A percentile compares a stretch with the other conserved stretches of the same genome.
These are phyloP conservation scores for Trissolcus japonicus DNA, from an alignment of 2,888 invertebrate genomes.

Conservation along the genomic window DNA sequence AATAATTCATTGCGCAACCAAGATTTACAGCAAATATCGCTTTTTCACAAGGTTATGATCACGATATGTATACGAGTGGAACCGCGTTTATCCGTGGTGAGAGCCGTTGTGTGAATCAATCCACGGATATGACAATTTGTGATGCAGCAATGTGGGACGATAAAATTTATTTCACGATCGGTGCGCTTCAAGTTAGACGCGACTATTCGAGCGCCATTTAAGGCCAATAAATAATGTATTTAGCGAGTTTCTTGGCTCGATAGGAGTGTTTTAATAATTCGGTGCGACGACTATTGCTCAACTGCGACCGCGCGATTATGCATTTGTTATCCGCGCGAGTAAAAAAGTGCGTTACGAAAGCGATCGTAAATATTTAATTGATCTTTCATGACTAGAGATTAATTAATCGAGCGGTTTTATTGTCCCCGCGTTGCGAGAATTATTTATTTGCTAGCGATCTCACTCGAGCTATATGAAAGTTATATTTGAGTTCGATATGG, in stretches of 20 bases:
- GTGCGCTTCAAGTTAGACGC: constrained; percentile 26
- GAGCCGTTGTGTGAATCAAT: constrained; percentile 20
- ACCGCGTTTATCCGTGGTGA: constrained; percentile 12
- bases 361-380: constrained; percentile 1
- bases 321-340: not conserved
- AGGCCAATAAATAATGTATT: constrained; percentile 46
- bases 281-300: constrained; percentile 34
- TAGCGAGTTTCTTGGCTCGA: constrained; percentile 27
- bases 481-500: not conserved
- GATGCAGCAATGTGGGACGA: constrained; percentile 26
- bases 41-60: constrained; percentile 49
- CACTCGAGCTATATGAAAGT: not conserved
- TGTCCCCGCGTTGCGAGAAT: not conserved
- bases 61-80: constrained; percentile 20
- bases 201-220: constrained; percentile 14
- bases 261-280: constrained; percentile 35
- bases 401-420: constrained; percentile 4
- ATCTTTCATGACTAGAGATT: constrained; percentile 1
- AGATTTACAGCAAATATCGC: constrained; percentile 50
- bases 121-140: constrained; percentile 41
- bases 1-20: constrained; percentile 43
- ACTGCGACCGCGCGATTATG: constrained; percentile 21
- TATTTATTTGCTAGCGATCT: constrained; percentile 7
- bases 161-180: constrained; percentile 37
- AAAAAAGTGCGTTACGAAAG: constrained; percentile 8